Conservation (phyloP, 2,113 vertebrate genomes). For the Lamprotornis superbus region DNA sequence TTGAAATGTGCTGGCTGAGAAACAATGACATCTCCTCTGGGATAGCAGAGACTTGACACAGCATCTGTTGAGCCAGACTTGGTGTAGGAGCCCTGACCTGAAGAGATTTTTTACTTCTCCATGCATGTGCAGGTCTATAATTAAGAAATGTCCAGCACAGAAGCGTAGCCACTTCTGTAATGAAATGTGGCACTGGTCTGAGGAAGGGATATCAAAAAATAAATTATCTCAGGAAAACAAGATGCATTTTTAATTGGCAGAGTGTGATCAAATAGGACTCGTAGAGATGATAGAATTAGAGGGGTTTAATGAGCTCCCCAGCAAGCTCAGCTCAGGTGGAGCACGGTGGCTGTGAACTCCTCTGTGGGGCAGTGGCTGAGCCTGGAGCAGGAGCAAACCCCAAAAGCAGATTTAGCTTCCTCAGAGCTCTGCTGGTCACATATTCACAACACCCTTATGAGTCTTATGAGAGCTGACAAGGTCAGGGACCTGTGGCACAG, state of each 20-base stretch:
- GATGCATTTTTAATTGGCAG: constrained; percentile 5
- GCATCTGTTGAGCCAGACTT: neutral
- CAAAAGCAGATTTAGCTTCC: neutral
- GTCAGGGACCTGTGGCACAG: neutral
- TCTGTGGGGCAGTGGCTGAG: neutral
- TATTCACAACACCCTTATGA: neutral
- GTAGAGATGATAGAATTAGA: neutral
- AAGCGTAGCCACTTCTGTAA: neutral
- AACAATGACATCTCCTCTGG: neutral
- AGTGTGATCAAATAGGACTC: neutral
- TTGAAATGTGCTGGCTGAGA: neutral
- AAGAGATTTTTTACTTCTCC: neutral
- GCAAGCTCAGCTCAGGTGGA: neutral
- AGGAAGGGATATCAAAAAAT: constrained; percentile 11
- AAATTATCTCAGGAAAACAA: neutral
- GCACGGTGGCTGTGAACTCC: neutral
- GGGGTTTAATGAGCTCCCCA: neutral
- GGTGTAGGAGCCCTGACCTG: neutral
- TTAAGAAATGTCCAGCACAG: neutral
- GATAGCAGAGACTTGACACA: neutral
- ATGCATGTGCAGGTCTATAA: neutral
- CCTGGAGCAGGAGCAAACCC: neutral
- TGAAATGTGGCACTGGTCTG: neutral
- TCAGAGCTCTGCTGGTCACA: neutral
- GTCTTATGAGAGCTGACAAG: constrained; percentile 35